These are phyloP conservation scores for Pterocles gutturalis DNA, from an alignment of 2,113 vertebrate genomes.

Conservation along the genomic window DNA sequence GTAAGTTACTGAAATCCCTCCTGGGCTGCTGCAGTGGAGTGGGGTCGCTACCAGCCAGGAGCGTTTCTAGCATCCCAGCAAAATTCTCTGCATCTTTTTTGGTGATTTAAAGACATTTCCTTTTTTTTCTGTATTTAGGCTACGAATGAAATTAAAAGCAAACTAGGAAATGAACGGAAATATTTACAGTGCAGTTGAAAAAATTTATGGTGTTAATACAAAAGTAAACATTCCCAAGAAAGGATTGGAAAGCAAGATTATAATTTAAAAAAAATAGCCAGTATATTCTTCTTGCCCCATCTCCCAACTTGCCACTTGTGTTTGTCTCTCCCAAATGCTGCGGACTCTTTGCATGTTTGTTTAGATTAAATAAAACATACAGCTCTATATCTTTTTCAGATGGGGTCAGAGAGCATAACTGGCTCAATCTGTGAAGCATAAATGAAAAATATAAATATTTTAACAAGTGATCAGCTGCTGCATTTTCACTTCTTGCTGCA, in stretches of 20 bases:
- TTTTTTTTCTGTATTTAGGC: not conserved
- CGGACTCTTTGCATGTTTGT: not conserved
- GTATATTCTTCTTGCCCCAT: not conserved
- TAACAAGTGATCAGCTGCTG: not conserved
- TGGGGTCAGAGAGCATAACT: not conserved
- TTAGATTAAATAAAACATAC: conserved; percentile 25
- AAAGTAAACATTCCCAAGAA: conserved; percentile 16
- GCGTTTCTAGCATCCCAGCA: not conserved
- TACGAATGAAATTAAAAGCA: conserved; percentile 3
- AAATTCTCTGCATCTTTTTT: not conserved
- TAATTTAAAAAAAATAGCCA: not conserved
- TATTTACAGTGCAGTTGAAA: conserved; percentile 2
- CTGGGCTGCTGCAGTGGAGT: not conserved
- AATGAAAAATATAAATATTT: conserved; percentile 58
- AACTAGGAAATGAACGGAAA: conserved; percentile 12
- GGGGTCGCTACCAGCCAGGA: not conserved
- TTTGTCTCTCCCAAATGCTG: conserved; percentile 21
- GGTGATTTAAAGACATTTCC: not conserved
- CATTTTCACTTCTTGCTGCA: not conserved
- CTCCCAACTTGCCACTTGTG: not conserved
- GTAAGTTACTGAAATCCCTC: not conserved
- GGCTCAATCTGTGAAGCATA: not conserved
- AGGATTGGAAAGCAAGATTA: not conserved
- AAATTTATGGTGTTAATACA: not conserved
- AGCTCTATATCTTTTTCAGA: not conserved